Conservation (phyloP, 2,797 vertebrate species). For the Enteromius afrohamiltoni region DNA sequence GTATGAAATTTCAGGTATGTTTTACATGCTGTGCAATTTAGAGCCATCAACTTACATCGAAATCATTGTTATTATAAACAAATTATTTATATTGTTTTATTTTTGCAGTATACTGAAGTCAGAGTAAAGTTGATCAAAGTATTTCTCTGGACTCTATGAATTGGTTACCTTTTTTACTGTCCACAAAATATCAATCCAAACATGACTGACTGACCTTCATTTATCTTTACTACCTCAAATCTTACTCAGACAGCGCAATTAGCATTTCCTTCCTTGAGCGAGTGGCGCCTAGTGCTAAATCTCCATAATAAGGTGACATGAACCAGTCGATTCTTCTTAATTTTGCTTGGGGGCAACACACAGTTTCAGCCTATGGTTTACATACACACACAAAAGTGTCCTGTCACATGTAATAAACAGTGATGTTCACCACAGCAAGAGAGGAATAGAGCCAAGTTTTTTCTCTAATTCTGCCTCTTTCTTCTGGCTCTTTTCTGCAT, state of each 20-base stretch:
- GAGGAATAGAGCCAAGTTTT: conserved; percentile 13
- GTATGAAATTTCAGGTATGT: neutral
- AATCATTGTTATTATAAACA: neutral
- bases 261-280: conserved; percentile 8
- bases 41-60: neutral
- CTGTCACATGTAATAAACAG: conserved; percentile 51
- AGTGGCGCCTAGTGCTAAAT: conserved; percentile 33
- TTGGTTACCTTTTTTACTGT: neutral
- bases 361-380: conserved; percentile 14
- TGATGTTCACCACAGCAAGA: conserved; percentile 35
- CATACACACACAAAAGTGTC: conserved; percentile 22
- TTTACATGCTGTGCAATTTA: neutral
- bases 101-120: neutral
- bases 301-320: conserved; percentile 26
- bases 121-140: neutral
- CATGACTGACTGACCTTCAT: neutral
- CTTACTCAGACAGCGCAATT: conserved; percentile 20
- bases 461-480: conserved; percentile 30
- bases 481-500: conserved; percentile 26
- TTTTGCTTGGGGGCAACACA: conserved; percentile 36
- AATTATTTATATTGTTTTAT: neutral
- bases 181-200: conserved; percentile 4
- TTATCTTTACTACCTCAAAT: conserved; percentile 1
- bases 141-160: neutral
- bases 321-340: conserved; percentile 44